Evolutionary conservation across 30 jellyfish, hydroid and myxozoan genomes (phyloP), one percentile per base, ranked within the genome.

Genomic region (Catostylus mosaicus): DNA sequence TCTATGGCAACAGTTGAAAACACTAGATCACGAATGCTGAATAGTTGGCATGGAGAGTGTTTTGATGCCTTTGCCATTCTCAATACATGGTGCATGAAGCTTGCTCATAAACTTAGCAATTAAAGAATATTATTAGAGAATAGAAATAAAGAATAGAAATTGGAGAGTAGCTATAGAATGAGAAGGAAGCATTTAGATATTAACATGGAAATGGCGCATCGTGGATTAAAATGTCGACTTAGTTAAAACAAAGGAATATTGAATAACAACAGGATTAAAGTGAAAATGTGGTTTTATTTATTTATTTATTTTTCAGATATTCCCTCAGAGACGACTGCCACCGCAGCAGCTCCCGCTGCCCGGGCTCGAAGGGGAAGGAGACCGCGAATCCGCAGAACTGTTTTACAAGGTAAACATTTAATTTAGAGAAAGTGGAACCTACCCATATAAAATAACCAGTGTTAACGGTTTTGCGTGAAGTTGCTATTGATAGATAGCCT

Each of bases 351-450:
- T 1, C 0, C 92, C 5, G 23, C 86, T 6, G 40, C 86, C 22
- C 23, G 47, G 31, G 33, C 73, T 52, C 60, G 85, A 33, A 69
- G 80, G 7, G 83, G 80, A 37, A 74, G 92, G 43, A 69, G 92
- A 24, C 92, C 92, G n/a, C 38, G 86, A 56, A 38, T 82, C 8
- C 92, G 92, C 23, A 82, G 92, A 32, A 82, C 80, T 20, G 86
- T 72, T 20, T 22, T 70, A 6, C 77, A 82, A 32, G 66, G 92
- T 82, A 48, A 76, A 78, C 29, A 7, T 4, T 14, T 5, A 12
- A 29, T 59, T 59, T 59, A 6, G 1, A 2, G 56, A 8, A 8
- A 43, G 12, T 43, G 56, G 56, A 8, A 6, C 56, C 56, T 8
- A 16, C 16, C 16, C 16, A 8, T 6, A 43, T 56, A 56, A 6